Conservation (phyloP, 2,888 invertebrate species). For the Mamestra brassicae region DNA sequence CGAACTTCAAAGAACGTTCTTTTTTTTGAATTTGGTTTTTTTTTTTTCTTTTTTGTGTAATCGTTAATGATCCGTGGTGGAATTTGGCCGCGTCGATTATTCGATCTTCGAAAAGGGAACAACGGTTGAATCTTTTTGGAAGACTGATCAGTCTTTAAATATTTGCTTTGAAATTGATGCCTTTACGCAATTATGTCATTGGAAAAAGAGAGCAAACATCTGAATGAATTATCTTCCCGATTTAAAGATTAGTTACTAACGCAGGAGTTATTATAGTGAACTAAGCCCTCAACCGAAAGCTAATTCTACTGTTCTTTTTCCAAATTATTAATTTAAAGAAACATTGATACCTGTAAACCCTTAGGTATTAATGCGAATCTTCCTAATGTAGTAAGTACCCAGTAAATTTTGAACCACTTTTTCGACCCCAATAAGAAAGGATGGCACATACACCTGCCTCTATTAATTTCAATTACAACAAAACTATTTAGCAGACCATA, state of each 20-base stretch:
- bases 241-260: not conserved
- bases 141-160: not conserved
- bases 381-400: not conserved
- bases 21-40: conserved; percentile 9
- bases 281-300: too few species aligned
- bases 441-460: conserved; percentile 46
- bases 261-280: too few species aligned
- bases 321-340: not conserved
- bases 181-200: not conserved
- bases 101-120: not conserved
- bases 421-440: conserved; percentile 2
- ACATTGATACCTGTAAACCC: not conserved
- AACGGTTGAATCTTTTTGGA: not conserved
- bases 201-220: not conserved
- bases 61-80: conserved; percentile 7
- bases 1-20: conserved; percentile 11
- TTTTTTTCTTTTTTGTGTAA: not conserved
- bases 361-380: not conserved
- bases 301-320: not conserved
- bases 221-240: not conserved
- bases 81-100: conserved; percentile 6
- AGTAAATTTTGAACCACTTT: conserved; percentile 16
- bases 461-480: conserved; percentile 61
- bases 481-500: conserved; percentile 52
- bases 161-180: not conserved